Evolutionary conservation across 92 coral and sea anemone species (phyloP), one percentile per base, ranked within the genome.

Genomic region (Meandrina meandrites): DNA sequence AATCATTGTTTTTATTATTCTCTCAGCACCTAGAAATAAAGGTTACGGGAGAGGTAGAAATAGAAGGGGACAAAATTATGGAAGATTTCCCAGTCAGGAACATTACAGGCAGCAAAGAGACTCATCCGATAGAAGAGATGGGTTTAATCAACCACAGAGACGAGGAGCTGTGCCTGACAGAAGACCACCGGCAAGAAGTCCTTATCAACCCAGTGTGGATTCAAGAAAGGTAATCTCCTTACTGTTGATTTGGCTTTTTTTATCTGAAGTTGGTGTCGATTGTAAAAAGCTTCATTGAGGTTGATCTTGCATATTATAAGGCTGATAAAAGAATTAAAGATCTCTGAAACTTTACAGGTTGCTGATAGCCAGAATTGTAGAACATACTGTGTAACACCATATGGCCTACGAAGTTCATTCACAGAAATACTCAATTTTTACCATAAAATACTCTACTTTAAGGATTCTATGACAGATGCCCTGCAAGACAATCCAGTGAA

Each of bases 181-280:
- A 86, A 89, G 96, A 37, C 97, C 99, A 9, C 90, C 87, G 0
- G 57, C 98, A 84, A 88, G 98, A 68, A 87, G 84, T 31, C 79
- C 68, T 19, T 83, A 76, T 75, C 92, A 84, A 62, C 57, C 76
- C 28, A 71, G 64, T 45, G 66, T 87, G 34, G 90, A 89, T 37
- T 87, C 79, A 16, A 83, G 74, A 53, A 69, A 64, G 92, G 88
- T 89, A 47, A 12, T 19, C 2, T 75, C 2, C 57, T 31, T 36
- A 18, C 28, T 48, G 5, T 68, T 10, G 3, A 17, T 18, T 71
- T 71, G 9, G 18, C n/a, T 32, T 32, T 10, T 32, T 62, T 66
- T 66, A 13, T 57, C 64, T 57, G 64, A 57, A 3, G n/a, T 57
- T 19, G 24, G 64, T 4, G 3, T 21, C 0, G 24, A 3, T 57